Conservation (phyloP, 2,888 invertebrate species). For the Euplexia lucipara region DNA sequence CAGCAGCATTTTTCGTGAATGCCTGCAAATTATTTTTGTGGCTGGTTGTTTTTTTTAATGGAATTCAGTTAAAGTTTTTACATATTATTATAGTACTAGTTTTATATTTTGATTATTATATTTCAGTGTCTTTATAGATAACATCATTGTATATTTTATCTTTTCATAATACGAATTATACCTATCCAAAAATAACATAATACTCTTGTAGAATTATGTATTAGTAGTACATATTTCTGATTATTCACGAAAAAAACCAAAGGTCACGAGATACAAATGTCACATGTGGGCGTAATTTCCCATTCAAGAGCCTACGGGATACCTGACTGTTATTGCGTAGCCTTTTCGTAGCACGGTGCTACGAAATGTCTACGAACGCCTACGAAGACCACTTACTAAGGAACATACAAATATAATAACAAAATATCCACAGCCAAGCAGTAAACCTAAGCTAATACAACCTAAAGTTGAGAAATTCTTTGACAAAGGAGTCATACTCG, state of each 20-base stretch:
- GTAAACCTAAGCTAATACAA: conserved; percentile 54
- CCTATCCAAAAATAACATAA: neutral
- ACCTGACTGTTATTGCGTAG: conserved; percentile 29
- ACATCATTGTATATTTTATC: no score
- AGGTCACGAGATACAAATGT: conserved; percentile 13
- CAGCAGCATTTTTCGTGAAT: conserved; percentile 52
- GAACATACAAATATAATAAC: conserved; percentile 39
- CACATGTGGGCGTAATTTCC: conserved; percentile 17
- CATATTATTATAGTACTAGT: no score
- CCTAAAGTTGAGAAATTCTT: conserved; percentile 51
- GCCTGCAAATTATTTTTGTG: conserved; percentile 41
- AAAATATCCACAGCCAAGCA: conserved; percentile 41
- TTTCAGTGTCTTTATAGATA: no score
- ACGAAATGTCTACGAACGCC: conserved; percentile 37
- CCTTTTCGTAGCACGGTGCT: conserved; percentile 26
- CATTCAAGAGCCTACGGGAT: conserved; percentile 1
- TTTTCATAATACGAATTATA: neutral
- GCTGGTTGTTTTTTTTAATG: neutral
- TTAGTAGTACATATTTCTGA: neutral
- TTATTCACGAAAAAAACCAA: conserved; percentile 9
- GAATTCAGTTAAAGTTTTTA: neutral
- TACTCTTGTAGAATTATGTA: neutral
- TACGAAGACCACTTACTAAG: conserved; percentile 20
- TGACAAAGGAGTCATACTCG: conserved; percentile 56
- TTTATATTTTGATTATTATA: neutral